Conservation (phyloP, 2,113 vertebrate genomes). For the Micronycteris hirsuta region DNA sequence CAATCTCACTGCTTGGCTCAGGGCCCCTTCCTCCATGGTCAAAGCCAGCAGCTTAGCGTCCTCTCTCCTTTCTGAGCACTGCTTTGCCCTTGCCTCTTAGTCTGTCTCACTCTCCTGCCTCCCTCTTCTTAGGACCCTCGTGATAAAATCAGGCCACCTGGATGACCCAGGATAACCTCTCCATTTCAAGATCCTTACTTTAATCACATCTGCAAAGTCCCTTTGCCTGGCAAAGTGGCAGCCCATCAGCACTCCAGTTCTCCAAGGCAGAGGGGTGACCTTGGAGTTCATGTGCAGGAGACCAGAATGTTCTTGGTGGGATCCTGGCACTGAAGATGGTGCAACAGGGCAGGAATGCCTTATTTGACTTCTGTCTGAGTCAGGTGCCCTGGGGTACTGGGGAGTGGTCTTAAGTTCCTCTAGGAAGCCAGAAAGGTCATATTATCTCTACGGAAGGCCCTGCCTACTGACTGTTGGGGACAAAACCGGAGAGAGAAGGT, state of each 20-base stretch:
- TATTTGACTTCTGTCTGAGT: neutral
- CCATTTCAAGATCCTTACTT: neutral
- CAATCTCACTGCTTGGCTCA: fast-evolving
- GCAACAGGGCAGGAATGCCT: neutral
- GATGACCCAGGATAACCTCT: neutral
- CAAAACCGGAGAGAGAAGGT: neutral
- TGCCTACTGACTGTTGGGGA: neutral
- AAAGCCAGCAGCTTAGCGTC: neutral
- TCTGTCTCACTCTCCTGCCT: neutral
- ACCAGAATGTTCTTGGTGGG: fast-evolving
- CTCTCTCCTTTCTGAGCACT: neutral
- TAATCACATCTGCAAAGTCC: neutral
- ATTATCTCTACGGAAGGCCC: neutral
- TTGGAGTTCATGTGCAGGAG: neutral
- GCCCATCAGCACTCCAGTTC: neutral
- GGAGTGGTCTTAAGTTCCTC: neutral
- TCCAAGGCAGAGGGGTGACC: neutral
- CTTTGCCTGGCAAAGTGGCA: neutral
- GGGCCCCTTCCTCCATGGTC: neutral
- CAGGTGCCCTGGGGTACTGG: no score
- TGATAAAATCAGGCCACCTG: neutral
- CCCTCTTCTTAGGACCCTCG: neutral
- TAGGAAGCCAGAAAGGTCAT: neutral
- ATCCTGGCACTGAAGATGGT: neutral
- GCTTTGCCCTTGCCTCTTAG: neutral